Base-by-base conservation (phyloP, 2,888 invertebrate genomes). In the Cheilosia scutellata region DNA sequence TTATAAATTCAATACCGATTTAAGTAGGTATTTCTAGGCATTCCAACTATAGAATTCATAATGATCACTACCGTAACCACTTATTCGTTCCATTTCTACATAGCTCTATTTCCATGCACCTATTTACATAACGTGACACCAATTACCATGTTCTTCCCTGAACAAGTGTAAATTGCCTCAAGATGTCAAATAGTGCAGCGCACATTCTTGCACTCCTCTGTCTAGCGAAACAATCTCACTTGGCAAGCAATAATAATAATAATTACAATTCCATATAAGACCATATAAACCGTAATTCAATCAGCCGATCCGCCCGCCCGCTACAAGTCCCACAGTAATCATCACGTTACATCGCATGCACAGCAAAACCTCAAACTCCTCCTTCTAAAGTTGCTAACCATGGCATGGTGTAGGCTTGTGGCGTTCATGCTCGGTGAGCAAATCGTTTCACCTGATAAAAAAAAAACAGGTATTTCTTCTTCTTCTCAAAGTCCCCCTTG, bases 401-500 rank as follows among this genome's bases (percentile, higher is more conserved):
- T 77, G 20, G 20, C 20, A 20, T 20, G 76, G 68, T 33, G 27
- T 51, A 57, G 57, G 20, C 31, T 37, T 58, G 84, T 65, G 66
- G 57, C 44, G 60, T 82, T 82, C 86, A 86, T 82, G 86, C 76
- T 58, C 44, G 65, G 33, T 80, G 80, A 71, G 62, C 80, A 80
- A 86, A 83, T 78, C 40, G 53, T 31, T 65, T 74, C 74, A 74
- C 62, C 51, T 78, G 60, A 71, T 13, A 20, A 58, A 65, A 1
- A 37, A 7, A 33, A 58, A 83, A 86, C 86, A 76, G 82, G 86
- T 82, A 76, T 86, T 86, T 76, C 80, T 58, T 31, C 80, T 58
- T 31, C 82, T 77, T 72, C 66, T 78, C 63, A 20, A 13, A 62
- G 13, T 65, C 51, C 66, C 44, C 29, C 40, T 9, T n/a, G 20